Conservation (phyloP, 2,113 vertebrate genomes). For the Etheostoma spectabile region DNA sequence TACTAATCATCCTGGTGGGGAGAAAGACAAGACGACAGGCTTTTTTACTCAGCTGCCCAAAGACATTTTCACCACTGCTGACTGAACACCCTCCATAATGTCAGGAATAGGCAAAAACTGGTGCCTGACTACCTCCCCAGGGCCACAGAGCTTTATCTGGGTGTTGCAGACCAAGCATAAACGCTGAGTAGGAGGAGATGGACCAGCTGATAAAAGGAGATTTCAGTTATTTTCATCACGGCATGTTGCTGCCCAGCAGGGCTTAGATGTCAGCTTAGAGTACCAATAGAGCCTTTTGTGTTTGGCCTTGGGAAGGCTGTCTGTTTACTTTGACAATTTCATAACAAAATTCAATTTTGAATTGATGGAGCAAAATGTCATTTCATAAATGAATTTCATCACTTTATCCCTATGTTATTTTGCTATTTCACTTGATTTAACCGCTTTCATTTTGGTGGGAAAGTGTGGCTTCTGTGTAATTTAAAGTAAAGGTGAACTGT, state of each 20-base stretch:
- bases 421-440: constrained; percentile 29
- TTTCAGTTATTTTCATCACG: constrained; percentile 66
- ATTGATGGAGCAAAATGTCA: background rate
- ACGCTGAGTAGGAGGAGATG: constrained; percentile 69
- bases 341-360: constrained; percentile 1
- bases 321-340: constrained; percentile 4
- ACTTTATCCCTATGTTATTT: constrained; percentile 1
- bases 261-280: constrained; percentile 38
- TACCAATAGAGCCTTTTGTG: constrained; percentile 32
- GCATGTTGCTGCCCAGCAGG: constrained; percentile 40
- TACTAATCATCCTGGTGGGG: constrained; percentile 65
- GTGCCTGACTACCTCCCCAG: constrained; percentile 23
- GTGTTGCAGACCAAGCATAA: constrained; percentile 49
- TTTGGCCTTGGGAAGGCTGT: constrained; percentile 11
- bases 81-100: constrained; percentile 40
- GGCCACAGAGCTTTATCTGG: constrained; percentile 56
- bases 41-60: constrained; percentile 21
- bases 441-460: constrained; percentile 8
- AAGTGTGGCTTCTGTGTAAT: background rate
- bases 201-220: constrained; percentile 61
- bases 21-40: constrained; percentile 30
- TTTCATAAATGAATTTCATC: background rate
- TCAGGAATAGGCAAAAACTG: constrained; percentile 27
- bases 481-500: constrained; percentile 24
- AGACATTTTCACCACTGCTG: constrained; percentile 46